A percentile compares a stretch with the other conserved stretches of the same genome.
phyloP scores from a whole-genome alignment of 2,797 vertebrate genomes.

The Tangara arthus region DNA sequence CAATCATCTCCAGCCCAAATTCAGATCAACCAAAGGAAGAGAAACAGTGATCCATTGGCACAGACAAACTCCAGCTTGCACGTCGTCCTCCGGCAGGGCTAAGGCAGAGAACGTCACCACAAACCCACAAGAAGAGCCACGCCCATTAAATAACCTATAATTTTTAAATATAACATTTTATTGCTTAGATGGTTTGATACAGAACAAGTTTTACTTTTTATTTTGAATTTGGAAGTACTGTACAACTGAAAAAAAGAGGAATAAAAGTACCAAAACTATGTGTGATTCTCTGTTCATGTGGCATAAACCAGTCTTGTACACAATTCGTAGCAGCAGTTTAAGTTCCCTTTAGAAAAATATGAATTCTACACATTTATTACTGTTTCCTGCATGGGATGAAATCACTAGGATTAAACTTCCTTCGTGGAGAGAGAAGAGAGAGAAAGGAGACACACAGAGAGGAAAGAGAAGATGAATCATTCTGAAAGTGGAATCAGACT shows the following conservation, averaged over 20 bases:
- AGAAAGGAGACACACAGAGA: slow-evolving; percentile 40
- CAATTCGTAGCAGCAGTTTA: slow-evolving; percentile 86
- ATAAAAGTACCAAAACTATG: slow-evolving; percentile 84
- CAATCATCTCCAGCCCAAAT: background rate
- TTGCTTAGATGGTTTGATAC: slow-evolving; percentile 96
- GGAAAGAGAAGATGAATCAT: slow-evolving; percentile 43
- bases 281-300: slow-evolving; percentile 86
- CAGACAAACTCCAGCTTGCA: background rate
- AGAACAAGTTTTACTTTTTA: slow-evolving; percentile 84
- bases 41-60: background rate
- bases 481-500: slow-evolving; percentile 65
- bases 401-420: slow-evolving; percentile 76
- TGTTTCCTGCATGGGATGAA: slow-evolving; percentile 79
- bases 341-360: slow-evolving; percentile 88
- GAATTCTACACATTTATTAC: slow-evolving; percentile 79
- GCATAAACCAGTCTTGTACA: slow-evolving; percentile 83
- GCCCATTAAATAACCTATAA: background rate
- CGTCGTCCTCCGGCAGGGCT: background rate
- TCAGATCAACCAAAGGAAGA: background rate
- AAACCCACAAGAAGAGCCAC: slow-evolving; percentile 44
- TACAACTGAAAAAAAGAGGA: slow-evolving; percentile 82
- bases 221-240: slow-evolving; percentile 86
- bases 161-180: slow-evolving; percentile 89
- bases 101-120: background rate
- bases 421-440: slow-evolving; percentile 67